These are phyloP conservation scores for Proisotoma minuta DNA, from an alignment of 2,888 invertebrate genomes.

Conservation along the genomic window DNA sequence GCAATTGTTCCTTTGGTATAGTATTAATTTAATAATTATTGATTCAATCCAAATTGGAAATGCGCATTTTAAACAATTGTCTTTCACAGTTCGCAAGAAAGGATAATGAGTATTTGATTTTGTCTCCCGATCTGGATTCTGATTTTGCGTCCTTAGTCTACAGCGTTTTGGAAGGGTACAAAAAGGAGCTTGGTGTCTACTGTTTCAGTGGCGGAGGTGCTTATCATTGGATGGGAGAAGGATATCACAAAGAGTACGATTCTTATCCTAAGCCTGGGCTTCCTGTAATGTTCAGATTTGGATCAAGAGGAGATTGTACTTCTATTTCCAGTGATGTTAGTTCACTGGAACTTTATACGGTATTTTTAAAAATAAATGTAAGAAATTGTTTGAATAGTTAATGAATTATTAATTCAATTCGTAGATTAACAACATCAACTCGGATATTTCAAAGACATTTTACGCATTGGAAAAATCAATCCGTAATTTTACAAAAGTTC, in stretches of 20 bases:
- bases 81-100: constrained; percentile 51
- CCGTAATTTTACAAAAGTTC: background rate
- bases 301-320: constrained; percentile 51
- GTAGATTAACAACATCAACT: constrained; percentile 45
- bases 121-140: constrained; percentile 49
- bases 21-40: background rate
- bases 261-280: constrained; percentile 45
- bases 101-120: constrained; percentile 52
- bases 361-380: constrained; percentile 42
- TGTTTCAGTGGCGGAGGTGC: constrained; percentile 52
- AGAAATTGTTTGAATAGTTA: background rate
- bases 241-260: background rate
- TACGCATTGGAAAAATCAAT: constrained; percentile 11
- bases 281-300: constrained; percentile 51
- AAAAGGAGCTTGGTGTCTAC: constrained; percentile 40
- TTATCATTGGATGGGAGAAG: constrained; percentile 47
- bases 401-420: background rate
- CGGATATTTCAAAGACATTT: constrained; percentile 37
- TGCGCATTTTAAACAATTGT: constrained; percentile 15
- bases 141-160: constrained; percentile 50
- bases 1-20: constrained; percentile 50
- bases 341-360: constrained; percentile 52
- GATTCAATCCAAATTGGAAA: background rate
- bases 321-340: constrained; percentile 51
- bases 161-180: constrained; percentile 48